Percentiles rank a stretch among this genome's conserved stretches.
These are phyloP conservation scores for Xenopus petersii DNA, from an alignment of 2,797 vertebrate species.

Conservation along the genomic window DNA sequence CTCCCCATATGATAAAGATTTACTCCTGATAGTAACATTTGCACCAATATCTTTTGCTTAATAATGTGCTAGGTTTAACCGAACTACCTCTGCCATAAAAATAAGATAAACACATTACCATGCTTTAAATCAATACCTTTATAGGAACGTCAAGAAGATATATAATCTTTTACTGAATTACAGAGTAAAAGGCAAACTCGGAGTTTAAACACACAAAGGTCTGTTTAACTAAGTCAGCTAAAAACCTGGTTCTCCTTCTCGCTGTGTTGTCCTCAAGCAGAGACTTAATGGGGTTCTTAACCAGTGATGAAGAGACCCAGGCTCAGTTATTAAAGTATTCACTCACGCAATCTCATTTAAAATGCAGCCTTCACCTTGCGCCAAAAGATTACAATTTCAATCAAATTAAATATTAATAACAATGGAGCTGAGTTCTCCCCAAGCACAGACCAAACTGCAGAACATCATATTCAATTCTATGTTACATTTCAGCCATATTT, in stretches of 20 bases:
- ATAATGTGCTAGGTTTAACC: too few relatives aligned
- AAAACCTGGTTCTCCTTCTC: conserved; percentile 9
- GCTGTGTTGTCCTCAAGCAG: conserved; percentile 13
- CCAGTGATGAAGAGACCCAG: conserved; percentile 9
- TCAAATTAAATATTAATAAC: conserved; percentile 42
- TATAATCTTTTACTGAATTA: too few relatives aligned
- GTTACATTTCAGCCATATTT: too few relatives aligned
- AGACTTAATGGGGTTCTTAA: conserved; percentile 20
- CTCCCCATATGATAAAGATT: too few relatives aligned
- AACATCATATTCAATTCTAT: neutral
- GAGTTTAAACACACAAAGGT: neutral
- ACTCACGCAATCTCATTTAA: conserved; percentile 8
- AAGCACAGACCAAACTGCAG: conserved; percentile 13
- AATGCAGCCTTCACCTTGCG: conserved; percentile 40
- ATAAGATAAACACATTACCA: too few relatives aligned
- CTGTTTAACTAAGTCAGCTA: conserved; percentile 17
- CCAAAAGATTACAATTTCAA: conserved; percentile 40
- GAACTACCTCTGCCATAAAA: too few relatives aligned
- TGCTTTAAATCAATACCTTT: too few relatives aligned
- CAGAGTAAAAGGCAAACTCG: too few relatives aligned
- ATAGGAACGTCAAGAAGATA: too few relatives aligned
- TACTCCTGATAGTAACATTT: too few relatives aligned
- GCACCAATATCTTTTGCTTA: too few relatives aligned
- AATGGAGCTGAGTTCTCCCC: conserved; percentile 13
- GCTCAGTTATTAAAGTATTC: conserved; percentile 29